phyloP scores from a whole-genome alignment of 2,888 invertebrate species.

The Torymus auratus region DNA sequence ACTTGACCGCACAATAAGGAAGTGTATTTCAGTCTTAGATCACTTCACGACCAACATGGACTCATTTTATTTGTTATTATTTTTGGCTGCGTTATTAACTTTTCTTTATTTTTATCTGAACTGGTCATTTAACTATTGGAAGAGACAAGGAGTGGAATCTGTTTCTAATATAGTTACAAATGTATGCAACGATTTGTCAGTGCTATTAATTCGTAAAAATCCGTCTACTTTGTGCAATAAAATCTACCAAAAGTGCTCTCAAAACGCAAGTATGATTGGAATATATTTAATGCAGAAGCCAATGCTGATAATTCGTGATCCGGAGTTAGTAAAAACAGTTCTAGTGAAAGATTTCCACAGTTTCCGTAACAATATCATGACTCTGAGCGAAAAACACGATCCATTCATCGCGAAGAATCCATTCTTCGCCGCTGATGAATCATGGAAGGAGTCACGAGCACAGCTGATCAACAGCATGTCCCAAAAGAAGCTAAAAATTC shows the following conservation, averaged over 20 bases:
- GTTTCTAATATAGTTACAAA: slow-evolving; percentile 27
- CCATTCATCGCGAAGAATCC: slow-evolving; percentile 45
- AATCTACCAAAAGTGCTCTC: slow-evolving; percentile 25
- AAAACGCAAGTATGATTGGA: slow-evolving; percentile 48
- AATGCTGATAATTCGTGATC: slow-evolving; percentile 49
- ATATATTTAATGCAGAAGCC: slow-evolving; percentile 50
- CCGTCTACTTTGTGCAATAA: slow-evolving; percentile 30
- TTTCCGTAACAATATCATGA: slow-evolving; percentile 31
- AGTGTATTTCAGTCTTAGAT: slow-evolving; percentile 10
- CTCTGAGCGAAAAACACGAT: slow-evolving; percentile 13
- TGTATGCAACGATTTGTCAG: slow-evolving; percentile 34
- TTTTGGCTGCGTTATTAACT: slow-evolving; percentile 7
- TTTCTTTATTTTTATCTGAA: slow-evolving; percentile 53
- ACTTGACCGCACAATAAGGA: background rate
- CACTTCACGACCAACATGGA: background rate
- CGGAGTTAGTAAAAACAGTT: slow-evolving; percentile 59
- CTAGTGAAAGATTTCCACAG: slow-evolving; percentile 59
- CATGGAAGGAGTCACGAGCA: slow-evolving; percentile 39
- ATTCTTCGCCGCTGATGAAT: slow-evolving; percentile 35
- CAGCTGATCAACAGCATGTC: slow-evolving; percentile 37
- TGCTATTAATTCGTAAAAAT: slow-evolving; percentile 34
- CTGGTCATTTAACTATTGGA: slow-evolving; percentile 46
- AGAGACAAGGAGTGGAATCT: slow-evolving; percentile 40
- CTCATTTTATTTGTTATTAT: background rate
- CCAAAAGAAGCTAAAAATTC: slow-evolving; percentile 42